These are phyloP conservation scores for Protosalanx chinensis DNA, from an alignment of 2,797 vertebrate genomes.

Conservation along the genomic window DNA sequence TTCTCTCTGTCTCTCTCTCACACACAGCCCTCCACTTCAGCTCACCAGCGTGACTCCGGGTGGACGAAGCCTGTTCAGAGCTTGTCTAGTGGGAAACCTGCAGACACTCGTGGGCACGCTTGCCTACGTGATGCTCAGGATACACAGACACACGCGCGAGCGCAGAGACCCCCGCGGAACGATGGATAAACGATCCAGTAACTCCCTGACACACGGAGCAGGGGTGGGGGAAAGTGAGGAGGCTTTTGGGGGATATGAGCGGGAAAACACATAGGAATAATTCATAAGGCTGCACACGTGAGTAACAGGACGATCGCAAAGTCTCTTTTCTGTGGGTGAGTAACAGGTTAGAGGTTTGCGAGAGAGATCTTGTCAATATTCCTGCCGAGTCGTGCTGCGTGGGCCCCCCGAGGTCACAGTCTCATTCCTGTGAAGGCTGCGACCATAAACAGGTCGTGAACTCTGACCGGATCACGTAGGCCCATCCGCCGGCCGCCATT, in stretches of 20 bases:
- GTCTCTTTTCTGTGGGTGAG: background rate
- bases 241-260: slow-evolving; percentile 45
- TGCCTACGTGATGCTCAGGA: slow-evolving; percentile 48
- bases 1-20: background rate
- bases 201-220: slow-evolving; percentile 42
- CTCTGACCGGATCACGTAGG: too few relatives aligned
- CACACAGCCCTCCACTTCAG: background rate
- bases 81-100: slow-evolving; percentile 58
- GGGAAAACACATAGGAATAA: slow-evolving; percentile 55
- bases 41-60: background rate
- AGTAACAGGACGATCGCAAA: slow-evolving; percentile 56
- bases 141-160: background rate
- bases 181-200: slow-evolving; percentile 58
- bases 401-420: too few relatives aligned
- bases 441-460: too few relatives aligned
- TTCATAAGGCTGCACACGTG: slow-evolving; percentile 49
- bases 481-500: too few relatives aligned
- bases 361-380: too few relatives aligned
- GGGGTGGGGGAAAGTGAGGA: slow-evolving; percentile 54
- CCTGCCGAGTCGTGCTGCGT: too few relatives aligned
- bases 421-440: too few relatives aligned
- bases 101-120: slow-evolving; percentile 54
- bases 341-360: too few relatives aligned
- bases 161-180: slow-evolving; percentile 41
- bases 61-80: slow-evolving; percentile 46